Conservation (phyloP, 2,797 vertebrate species). For the Malacoctenus gilli region DNA sequence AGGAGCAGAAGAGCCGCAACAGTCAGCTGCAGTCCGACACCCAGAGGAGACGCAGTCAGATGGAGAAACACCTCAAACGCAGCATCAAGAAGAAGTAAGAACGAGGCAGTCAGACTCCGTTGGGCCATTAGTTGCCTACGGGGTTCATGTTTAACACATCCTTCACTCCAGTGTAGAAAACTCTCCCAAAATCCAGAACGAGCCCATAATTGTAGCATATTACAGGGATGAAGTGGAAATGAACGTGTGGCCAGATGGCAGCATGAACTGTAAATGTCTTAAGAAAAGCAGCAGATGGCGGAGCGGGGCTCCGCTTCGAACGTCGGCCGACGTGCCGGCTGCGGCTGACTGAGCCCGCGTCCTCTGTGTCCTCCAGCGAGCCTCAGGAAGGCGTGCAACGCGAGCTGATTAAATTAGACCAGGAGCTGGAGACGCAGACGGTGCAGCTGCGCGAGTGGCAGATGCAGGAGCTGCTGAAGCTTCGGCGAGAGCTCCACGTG, state of each 20-base stretch:
- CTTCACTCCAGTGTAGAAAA: too few relatives aligned
- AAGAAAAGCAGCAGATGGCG: not conserved
- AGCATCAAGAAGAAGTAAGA: slow-evolving; percentile 80
- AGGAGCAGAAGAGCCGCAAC: slow-evolving; percentile 78
- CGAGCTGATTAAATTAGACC: slow-evolving; percentile 68
- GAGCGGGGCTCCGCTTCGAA: not conserved
- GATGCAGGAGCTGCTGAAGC: slow-evolving; percentile 82
- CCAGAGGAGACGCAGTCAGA: slow-evolving; percentile 77
- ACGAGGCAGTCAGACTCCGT: too few relatives aligned
- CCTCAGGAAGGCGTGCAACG: slow-evolving; percentile 60
- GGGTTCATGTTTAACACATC: too few relatives aligned
- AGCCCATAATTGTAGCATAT: not conserved
- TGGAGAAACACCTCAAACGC: slow-evolving; percentile 76
- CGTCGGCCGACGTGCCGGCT: not conserved
- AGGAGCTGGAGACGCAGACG: slow-evolving; percentile 72
- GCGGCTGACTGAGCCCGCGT: not conserved
- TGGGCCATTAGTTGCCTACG: too few relatives aligned
- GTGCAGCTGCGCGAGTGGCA: slow-evolving; percentile 82
- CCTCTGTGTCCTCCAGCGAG: slow-evolving; percentile 56
- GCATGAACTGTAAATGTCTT: not conserved
- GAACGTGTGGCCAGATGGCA: too few relatives aligned
- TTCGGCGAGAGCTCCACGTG: slow-evolving; percentile 77
- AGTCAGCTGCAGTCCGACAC: slow-evolving; percentile 75
- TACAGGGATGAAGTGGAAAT: not conserved
- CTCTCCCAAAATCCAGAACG: too few relatives aligned